Evolutionary conservation across 2,888 invertebrate genomes (phyloP), one percentile per base, ranked within the genome.

Genomic region (Operophtera brumata): DNA sequence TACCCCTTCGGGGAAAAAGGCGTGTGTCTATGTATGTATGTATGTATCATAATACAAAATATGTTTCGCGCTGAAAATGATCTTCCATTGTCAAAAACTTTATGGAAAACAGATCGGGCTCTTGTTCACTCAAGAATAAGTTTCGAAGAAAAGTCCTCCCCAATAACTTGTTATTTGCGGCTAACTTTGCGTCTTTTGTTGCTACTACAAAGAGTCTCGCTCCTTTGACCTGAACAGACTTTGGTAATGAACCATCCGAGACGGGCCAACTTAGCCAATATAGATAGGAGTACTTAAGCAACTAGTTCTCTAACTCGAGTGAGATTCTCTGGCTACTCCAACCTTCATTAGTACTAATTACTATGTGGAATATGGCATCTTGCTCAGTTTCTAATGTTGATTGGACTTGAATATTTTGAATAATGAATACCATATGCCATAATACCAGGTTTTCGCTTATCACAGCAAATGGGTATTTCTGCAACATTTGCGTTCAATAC

Each of bases 241-340:
- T 58, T 37, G 44, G 49, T 57, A 57, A 57, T 57, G 48, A 57
- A 53, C 57, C 57, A 42, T 48, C 46, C 35, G 41, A 52, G 49
- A 42, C 43, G 42, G 40, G 35, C 37, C 41, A 62, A 63, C 63
- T 61, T 52, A 59, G 45, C 60, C 55, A 57, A 57, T 62, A 62
- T 62, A 60, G 60, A 59, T 60, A 59, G 55, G 54, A 54, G 54
- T 61, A 54, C 59, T 61, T 61, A 57, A 30, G 44, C 48, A 58
- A 62, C 62, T 62, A 62, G 59, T 62, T 64, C 44, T 40, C 52
- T 46, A 64, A 59, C 54, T 64, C 55, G 14, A 51, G 13, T 47
- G 53, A 60, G 52, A 49, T 57, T 59, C 28, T 59, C 28, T 41
- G 37, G 47, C 47, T 32, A 49, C 46, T 39, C 35, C 40, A 43